Conservation (phyloP, 1,140 invertebrate species). For the Ectropis grisescens region DNA sequence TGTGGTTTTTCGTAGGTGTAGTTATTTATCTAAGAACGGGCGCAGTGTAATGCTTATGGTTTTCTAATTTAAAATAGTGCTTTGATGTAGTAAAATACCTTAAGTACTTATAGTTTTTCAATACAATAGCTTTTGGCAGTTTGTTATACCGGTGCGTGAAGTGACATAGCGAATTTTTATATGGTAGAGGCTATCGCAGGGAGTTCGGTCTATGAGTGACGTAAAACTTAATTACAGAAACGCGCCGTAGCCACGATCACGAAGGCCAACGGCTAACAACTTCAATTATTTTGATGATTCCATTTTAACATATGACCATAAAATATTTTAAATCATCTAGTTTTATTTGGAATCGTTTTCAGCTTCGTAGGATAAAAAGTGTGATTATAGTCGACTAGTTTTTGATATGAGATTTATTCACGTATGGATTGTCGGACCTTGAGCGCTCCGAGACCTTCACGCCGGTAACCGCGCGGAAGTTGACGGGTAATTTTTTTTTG, state of each 20-base stretch:
- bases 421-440: constrained; percentile 66
- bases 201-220: constrained; percentile 56
- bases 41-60: no score
- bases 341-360: constrained; percentile 35
- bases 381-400: constrained; percentile 40
- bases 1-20: no score
- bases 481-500: constrained; percentile 59
- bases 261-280: constrained; percentile 49
- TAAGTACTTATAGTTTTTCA: no score
- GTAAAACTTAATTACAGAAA: constrained; percentile 65
- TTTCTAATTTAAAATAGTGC: no score
- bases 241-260: constrained; percentile 39
- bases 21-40: no score
- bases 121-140: no score
- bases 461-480: constrained; percentile 67
- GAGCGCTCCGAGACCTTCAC: constrained; percentile 61
- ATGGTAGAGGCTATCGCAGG: constrained; percentile 52
- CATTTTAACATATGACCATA: constrained; percentile 34
- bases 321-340: constrained; percentile 39
- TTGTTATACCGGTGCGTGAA: constrained; percentile 4
- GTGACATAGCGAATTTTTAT: constrained; percentile 49
- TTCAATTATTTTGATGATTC: constrained; percentile 55
- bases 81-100: no score
- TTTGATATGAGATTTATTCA: constrained; percentile 59
- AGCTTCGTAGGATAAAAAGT: constrained; percentile 34